phyloP scores from a whole-genome alignment of 2,797 vertebrate genomes.

The Hemibagrus guttatus region DNA sequence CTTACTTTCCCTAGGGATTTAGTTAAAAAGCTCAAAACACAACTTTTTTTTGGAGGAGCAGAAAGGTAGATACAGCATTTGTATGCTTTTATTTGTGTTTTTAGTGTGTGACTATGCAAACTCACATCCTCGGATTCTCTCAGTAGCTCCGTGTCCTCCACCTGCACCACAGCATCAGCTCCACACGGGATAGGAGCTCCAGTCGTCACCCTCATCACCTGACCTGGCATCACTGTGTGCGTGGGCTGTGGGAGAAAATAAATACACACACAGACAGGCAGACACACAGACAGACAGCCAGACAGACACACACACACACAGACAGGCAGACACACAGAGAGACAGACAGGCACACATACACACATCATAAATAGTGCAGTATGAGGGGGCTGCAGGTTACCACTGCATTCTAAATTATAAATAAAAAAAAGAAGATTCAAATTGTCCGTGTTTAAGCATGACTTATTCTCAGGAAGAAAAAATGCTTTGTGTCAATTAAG shows the following conservation, averaged over 20 bases:
- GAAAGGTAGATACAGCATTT: too few relatives aligned
- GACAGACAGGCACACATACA: neutral
- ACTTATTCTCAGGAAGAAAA: too few relatives aligned
- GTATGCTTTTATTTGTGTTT: neutral
- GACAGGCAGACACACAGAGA: too few relatives aligned
- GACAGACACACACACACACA: too few relatives aligned
- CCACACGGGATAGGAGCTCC: slow-evolving; percentile 97
- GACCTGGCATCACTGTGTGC: slow-evolving; percentile 98
- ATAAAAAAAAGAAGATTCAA: neutral
- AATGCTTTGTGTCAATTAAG: neutral
- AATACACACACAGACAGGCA: neutral
- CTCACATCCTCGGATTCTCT: slow-evolving; percentile 97
- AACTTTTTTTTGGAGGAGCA: neutral
- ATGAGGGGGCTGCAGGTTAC: neutral
- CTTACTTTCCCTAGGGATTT: neutral
- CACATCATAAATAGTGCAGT: neutral
- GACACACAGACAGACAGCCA: neutral
- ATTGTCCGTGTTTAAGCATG: neutral
- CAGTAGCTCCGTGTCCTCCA: slow-evolving; percentile 97
- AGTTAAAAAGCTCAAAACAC: neutral
- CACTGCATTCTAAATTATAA: neutral
- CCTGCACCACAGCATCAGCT: slow-evolving; percentile 96
- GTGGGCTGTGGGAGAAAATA: slow-evolving; percentile 77
- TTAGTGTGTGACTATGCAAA: neutral
- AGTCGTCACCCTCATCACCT: slow-evolving; percentile 98